phyloP scores from a whole-genome alignment of 2,113 vertebrate species.

The sheep (Ovis aries) region ARS-UI_Ramb_v3.0 NC_056076.1:12387001-12387500 shows the following conservation, averaged over 20 bases:
- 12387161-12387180: constrained; percentile 49
- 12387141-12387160: constrained; percentile 23
- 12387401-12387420: not conserved
- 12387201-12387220: constrained; percentile 47
- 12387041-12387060: not conserved
- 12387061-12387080: not conserved
- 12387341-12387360: not conserved
- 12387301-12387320: not conserved
- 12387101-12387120: not conserved
- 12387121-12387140: constrained; percentile 5
- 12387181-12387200: constrained; percentile 46
- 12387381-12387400: not conserved
- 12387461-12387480: not conserved
- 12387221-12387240: constrained; percentile 1
- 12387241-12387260: constrained; percentile 29
- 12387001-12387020: fast-evolving
- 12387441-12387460: not conserved
- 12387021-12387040: not conserved
- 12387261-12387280: constrained; percentile 38
- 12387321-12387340: not conserved
- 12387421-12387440: not conserved
- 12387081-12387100: not conserved
- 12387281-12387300: not conserved
- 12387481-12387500: not conserved
- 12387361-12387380: not conserved